Evolutionary conservation across 2,888 invertebrate genomes (phyloP), one percentile per base, ranked within the genome.

Genomic region (Troglohyphantes excavatus): DNA sequence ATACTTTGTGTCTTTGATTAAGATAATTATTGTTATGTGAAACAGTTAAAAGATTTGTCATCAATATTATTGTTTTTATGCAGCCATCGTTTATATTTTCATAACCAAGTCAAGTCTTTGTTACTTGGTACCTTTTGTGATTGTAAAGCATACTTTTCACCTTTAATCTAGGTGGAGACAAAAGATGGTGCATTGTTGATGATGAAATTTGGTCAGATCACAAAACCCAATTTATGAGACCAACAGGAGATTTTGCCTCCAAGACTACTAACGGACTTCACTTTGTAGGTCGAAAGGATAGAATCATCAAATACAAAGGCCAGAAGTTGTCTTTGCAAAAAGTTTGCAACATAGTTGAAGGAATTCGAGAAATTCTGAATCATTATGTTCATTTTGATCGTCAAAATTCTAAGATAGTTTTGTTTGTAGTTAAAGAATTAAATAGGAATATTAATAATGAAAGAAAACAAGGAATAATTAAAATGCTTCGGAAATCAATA

Each of bases 291-390:
- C 95, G 98, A 70, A 94, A 93, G 91, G 96, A 97, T 93, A 95
- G 95, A 91, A 93, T 95, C 29, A 94, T 97, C 7, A 98, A 98
- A 94, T 94, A 97, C 93, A 96, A 96, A 93, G 97, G 97, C 0
- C 95, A 95, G 92, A 95, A 95, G 94, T 93, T 97, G 6, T 81
- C 67, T 2, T n/a, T 85, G 13, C 11, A 43, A 9, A 61, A 11
- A 9, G 29, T 90, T n/a, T 21, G 79, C 21, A 61, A 39, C 39
- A 11, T 68, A 26, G 43, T 90, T 53, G 85, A 90, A 13, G 9
- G 13, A n/a, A 39, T 79, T 27, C 17, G 11, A 21, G 73, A 67
- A 43, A 53, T 90, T 7, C 26, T 53, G 13, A 73, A 78, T 53
- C 59, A 85, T 68, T 39, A 23, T 13, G 0, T 75, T 21, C 21